A percentile compares a stretch with the other conserved stretches of the same genome.
These are phyloP conservation scores for Aythya fuligula DNA, from an alignment of 2,797 vertebrate species.

Conservation along the genomic window DNA sequence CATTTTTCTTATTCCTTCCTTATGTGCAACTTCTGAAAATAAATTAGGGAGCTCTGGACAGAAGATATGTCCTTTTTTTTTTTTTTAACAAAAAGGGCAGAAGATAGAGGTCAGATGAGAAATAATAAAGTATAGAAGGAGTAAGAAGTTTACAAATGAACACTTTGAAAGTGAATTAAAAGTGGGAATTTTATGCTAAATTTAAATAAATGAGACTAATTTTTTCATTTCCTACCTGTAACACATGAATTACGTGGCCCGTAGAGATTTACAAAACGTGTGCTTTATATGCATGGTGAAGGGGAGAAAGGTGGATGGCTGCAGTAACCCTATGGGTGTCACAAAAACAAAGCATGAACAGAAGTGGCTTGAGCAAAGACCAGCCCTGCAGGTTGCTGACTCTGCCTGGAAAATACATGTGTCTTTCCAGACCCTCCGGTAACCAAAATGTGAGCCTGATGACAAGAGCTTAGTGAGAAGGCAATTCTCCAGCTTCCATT, in stretches of 20 bases:
- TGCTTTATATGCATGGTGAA: neutral
- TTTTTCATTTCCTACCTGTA: neutral
- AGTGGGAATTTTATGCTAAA: neutral
- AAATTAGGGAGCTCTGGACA: neutral
- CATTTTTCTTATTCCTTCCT: slow-evolving; percentile 12
- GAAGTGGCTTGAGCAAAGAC: neutral
- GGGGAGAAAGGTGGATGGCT: neutral
- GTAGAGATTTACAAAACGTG: neutral
- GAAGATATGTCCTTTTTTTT: neutral
- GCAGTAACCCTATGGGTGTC: accelerated
- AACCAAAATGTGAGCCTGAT: accelerated
- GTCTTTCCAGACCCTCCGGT: neutral
- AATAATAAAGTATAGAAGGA: neutral
- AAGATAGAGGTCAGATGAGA: neutral
- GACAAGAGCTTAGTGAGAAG: neutral
- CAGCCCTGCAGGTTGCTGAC: neutral
- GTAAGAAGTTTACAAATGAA: neutral
- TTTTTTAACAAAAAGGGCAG: neutral
- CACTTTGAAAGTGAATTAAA: neutral
- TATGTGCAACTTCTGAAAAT: neutral
- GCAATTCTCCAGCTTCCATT: neutral
- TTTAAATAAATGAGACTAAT: neutral
- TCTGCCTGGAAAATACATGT: neutral
- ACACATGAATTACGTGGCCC: neutral
- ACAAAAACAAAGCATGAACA: neutral